Evolutionary conservation across 2,888 invertebrate genomes (phyloP).

Genomic region (Nephrocerus scutellatus): DNA sequence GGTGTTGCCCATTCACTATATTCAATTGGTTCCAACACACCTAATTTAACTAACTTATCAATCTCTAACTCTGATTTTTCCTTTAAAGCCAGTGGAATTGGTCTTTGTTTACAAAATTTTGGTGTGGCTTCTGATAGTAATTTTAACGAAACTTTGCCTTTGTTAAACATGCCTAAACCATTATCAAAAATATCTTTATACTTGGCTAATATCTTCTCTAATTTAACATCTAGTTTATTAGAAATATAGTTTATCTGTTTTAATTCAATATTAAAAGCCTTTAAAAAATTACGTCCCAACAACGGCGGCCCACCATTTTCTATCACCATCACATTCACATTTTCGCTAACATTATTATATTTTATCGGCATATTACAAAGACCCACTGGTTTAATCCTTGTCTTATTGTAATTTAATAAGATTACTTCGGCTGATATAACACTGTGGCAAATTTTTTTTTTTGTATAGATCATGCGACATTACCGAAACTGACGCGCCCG

Average conservation of each 20-base stretch:
- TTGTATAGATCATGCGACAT: slow-evolving; percentile 11
- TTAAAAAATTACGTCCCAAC: slow-evolving; percentile 10
- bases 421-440: slow-evolving; percentile 5
- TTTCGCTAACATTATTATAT: slow-evolving; percentile 8
- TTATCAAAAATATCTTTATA: too few species aligned
- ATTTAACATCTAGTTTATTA: too few species aligned
- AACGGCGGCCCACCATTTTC: slow-evolving; percentile 19
- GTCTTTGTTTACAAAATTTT: slow-evolving; percentile 3
- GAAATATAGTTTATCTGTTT: too few species aligned
- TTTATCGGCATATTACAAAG: slow-evolving; percentile 10
- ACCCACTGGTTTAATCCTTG: slow-evolving; percentile 9
- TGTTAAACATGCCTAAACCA: too few species aligned
- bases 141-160: too few species aligned
- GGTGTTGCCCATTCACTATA: too few species aligned
- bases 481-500: slow-evolving; percentile 16
- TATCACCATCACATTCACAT: slow-evolving; percentile 11
- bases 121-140: slow-evolving; percentile 3
- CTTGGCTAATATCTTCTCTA: too few species aligned
- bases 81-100: slow-evolving; percentile 11
- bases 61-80: slow-evolving; percentile 12
- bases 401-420: slow-evolving; percentile 14
- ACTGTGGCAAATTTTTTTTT: neutral
- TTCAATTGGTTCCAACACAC: slow-evolving; percentile 24
- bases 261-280: slow-evolving; percentile 9
- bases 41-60: slow-evolving; percentile 9